Conservation (phyloP, 2,113 vertebrate species). For the Sander vitreus region DNA sequence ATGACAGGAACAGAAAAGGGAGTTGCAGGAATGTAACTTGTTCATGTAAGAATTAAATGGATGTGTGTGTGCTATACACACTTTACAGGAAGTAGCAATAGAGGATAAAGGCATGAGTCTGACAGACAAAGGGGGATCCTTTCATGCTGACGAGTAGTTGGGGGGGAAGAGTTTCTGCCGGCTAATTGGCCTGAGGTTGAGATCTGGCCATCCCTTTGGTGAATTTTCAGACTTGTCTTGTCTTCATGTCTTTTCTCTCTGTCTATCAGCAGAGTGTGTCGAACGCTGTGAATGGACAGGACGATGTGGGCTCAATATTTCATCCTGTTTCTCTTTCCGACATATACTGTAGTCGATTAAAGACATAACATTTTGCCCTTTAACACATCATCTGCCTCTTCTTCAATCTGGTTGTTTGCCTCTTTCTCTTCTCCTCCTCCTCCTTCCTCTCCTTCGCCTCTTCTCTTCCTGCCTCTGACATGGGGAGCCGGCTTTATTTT, state of each 20-base stretch:
- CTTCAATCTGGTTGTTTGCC: constrained; percentile 26
- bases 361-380: constrained; percentile 57
- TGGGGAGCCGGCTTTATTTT: constrained; percentile 36
- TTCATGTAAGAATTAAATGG: constrained; percentile 63
- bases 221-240: constrained; percentile 63
- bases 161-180: constrained; percentile 54
- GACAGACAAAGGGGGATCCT: constrained; percentile 74
- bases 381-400: constrained; percentile 51
- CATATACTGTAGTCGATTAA: constrained; percentile 57
- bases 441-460: constrained; percentile 12
- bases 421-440: constrained; percentile 17
- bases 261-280: constrained; percentile 62
- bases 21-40: constrained; percentile 60
- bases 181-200: constrained; percentile 80
- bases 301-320: constrained; percentile 56
- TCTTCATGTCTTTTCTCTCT: constrained; percentile 61
- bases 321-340: constrained; percentile 56
- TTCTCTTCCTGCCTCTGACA: constrained; percentile 12
- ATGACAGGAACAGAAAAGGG: constrained; percentile 70
- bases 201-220: constrained; percentile 72
- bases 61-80: constrained; percentile 10
- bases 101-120: constrained; percentile 65
- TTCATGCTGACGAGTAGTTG: constrained; percentile 72
- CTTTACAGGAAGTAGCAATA: constrained; percentile 49
- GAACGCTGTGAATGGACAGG: constrained; percentile 53